A percentile compares a stretch with the other conserved stretches of the same genome.
phyloP scores from a whole-genome alignment of 1,140 invertebrate genomes.

The Drosophila trapezifrons region DNA sequence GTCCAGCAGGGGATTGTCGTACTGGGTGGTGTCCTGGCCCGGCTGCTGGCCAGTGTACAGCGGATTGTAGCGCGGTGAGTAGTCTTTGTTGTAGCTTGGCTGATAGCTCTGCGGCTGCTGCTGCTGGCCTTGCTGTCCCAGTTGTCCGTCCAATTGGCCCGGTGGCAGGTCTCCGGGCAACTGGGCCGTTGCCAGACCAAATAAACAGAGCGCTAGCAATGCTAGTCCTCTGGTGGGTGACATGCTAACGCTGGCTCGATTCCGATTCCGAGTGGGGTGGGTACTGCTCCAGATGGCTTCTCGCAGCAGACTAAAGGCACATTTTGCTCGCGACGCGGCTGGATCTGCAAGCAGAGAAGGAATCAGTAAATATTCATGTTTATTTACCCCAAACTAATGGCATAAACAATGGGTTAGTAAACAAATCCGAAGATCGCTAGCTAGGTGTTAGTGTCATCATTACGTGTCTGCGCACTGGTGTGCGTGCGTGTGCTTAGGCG shows the following conservation, averaged over 20 bases:
- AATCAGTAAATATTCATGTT: constrained; percentile 49
- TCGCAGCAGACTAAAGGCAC: constrained; percentile 62
- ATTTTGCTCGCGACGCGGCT: constrained; percentile 54
- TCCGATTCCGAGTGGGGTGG: constrained; percentile 14
- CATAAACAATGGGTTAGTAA: constrained; percentile 53
- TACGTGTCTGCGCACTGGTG: constrained; percentile 27
- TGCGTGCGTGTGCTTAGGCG: constrained; percentile 46
- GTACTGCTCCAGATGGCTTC: constrained; percentile 40
- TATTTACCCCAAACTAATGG: constrained; percentile 53
- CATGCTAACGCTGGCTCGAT: constrained; percentile 52
- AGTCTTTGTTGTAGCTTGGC: constrained; percentile 76
- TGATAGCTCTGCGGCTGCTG: constrained; percentile 69
- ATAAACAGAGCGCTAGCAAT: constrained; percentile 32
- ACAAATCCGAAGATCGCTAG: constrained; percentile 10
- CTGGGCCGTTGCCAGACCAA: constrained; percentile 56
- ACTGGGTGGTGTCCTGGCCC: constrained; percentile 53
- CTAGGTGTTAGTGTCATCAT: constrained; percentile 31
- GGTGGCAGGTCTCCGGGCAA: constrained; percentile 45
- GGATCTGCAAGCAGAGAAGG: constrained; percentile 55
- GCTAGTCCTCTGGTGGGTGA: constrained; percentile 15
- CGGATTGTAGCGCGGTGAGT: constrained; percentile 76
- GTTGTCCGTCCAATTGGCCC: constrained; percentile 13
- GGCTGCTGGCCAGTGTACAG: constrained; percentile 69
- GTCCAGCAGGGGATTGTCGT: constrained; percentile 69
- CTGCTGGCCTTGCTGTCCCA: constrained; percentile 27